Evolutionary conservation across 2,797 vertebrate genomes (phyloP), one percentile per base, ranked within the genome.

Genomic region (Glossophaga mutica): DNA sequence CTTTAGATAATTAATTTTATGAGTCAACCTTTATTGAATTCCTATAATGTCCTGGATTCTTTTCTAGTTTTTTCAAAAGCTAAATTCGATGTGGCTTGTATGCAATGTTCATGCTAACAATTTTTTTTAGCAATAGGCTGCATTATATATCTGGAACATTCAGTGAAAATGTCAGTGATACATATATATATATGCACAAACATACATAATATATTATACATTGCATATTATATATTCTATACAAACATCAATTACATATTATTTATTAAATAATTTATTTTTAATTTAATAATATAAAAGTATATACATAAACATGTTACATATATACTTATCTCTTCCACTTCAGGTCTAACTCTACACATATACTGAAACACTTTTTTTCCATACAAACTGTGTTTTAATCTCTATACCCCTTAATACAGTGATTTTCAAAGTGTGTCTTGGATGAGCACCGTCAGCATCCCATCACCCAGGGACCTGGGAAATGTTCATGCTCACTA

Each of bases 1-100:
- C 21, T 57, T 86, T 46, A 90, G 29, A 62, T 57, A 94, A 93
- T 95, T 93, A 79, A 95, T 90, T 94, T 93, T 95, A 78, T 73
- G 67, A 88, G 78, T 95, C 79, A 93, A 87, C 3, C 4, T 50
- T 88, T 88, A 95, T 87, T 94, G 95, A 93, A 89, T 89, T 96
- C 50, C 87, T 70, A 44, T 91, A 81, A 44, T 67, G 12, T n/a
- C 93, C 29, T 76, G 21, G 10, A 18, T 44, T 74, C 46, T 59
- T 67, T 89, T 34, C 50, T 91, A 90, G 18, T 87, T 95, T 96
- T 44, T 59, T 94, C 34, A 89, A 46, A 91, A 87, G 15, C 2
- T 62, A 65, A 91, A 91, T 37, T 90, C 65, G 32, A 90, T 71
- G 19, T 86, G 84, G 11, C 14, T 29, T 90, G 14, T 42, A 65